Evolutionary conservation across 1,140 invertebrate species (phyloP), one percentile per base, ranked within the genome.

Genomic region (Diorhabda sublineata): DNA sequence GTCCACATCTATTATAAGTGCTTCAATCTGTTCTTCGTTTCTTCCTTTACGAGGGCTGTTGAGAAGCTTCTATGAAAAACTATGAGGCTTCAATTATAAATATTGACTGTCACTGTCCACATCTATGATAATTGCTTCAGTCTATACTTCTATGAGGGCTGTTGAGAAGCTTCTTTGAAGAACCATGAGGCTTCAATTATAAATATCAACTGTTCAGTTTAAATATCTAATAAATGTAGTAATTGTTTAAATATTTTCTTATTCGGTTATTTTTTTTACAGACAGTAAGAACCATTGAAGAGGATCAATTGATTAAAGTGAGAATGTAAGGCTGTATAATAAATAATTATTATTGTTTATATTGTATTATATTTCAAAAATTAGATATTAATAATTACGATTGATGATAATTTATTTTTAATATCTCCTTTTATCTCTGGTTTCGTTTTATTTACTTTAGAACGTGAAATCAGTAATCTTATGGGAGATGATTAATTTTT

Each of bases 261-360:
- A 60, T 45, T 4, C 3, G 43, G 42, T 63, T 69, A 67, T 61
- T 67, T 70, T 11, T 67, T 60, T 76, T 75, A 67, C 68, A 76
- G 75, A 76, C 68, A 70, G 66, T 58, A 72, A 71, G 68, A 69
- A 75, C 64, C 66, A 71, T 58, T 70, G 64, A 70, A 75, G 68
- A 69, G 70, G 69, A 74, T 66, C 71, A 70, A 58, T 64, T 26
- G 61, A 66, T 69, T 71, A 66, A 69, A 71, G 75, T 76, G 76
- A 77, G 76, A 77, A 77, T 66, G 76, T 76, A 77, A 71, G 76
- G 76, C 76, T 77, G 76, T 77, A 77, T 77, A 74, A 69, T 71
- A 52, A 52, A 52, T 52, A 70, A 71, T 73, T 70, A 74, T 73
- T 72, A 75, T 75, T 77, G 75, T 77, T 77, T 77, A 77, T 77